Conservation (phyloP, 2,888 invertebrate genomes). For the Dynastes hyllus region DNA sequence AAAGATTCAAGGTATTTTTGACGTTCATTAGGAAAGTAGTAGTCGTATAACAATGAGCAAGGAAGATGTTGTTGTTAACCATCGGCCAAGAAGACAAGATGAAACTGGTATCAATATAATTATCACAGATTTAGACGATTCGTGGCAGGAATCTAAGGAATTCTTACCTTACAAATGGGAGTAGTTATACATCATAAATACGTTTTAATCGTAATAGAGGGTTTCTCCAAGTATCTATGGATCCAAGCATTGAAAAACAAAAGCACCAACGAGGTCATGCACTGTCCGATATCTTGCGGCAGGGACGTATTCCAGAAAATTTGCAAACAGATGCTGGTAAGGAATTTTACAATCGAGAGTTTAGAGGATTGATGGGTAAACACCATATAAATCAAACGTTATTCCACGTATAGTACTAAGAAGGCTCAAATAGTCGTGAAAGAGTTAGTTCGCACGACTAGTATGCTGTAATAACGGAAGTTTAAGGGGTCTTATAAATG, state of each 20-base stretch:
- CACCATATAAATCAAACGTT: conserved; percentile 59
- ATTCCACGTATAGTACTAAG: conserved; percentile 46
- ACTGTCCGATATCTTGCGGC: conserved; percentile 53
- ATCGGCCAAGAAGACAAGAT: conserved; percentile 59
- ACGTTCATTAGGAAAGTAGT: not conserved
- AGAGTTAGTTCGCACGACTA: no score
- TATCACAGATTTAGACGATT: conserved; percentile 34
- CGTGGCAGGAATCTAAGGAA: conserved; percentile 38
- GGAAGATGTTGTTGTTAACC: conserved; percentile 55
- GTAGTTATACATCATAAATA: conserved; percentile 62
- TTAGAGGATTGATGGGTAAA: conserved; percentile 58
- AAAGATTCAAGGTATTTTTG: not conserved
- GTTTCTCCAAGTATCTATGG: conserved; percentile 68
- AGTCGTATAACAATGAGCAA: not conserved
- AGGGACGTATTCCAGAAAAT: conserved; percentile 55
- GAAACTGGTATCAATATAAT: no score
- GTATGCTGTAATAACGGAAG: no score
- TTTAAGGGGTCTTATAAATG: no score
- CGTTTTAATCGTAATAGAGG: conserved; percentile 66
- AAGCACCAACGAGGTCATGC: conserved; percentile 60
- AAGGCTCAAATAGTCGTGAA: no score
- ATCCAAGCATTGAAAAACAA: conserved; percentile 64
- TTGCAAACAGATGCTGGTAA: conserved; percentile 62
- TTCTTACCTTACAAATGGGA: conserved; percentile 39
- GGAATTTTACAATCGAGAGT: conserved; percentile 55